Evolutionary conservation across 2,888 invertebrate species (phyloP).

Genomic region (Copidosoma aretas): DNA sequence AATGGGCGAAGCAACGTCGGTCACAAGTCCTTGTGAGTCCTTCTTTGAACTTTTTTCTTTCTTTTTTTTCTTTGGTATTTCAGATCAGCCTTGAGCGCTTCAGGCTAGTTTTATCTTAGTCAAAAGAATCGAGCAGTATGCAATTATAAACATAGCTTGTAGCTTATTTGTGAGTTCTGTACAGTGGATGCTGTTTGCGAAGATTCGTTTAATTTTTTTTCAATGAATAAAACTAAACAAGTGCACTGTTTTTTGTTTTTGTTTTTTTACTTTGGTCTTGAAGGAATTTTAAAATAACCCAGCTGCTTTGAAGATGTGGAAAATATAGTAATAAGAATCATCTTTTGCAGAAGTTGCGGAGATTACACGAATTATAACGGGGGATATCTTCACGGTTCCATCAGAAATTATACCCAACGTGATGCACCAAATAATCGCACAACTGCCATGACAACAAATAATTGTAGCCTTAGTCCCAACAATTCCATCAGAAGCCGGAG

Average conservation of each 20-base stretch:
- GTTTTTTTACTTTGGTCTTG: too few species aligned
- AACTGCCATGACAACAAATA: slow-evolving; percentile 66
- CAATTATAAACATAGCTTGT: too few species aligned
- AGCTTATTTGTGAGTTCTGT: too few species aligned
- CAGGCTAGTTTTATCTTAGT: background rate
- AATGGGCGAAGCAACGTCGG: slow-evolving; percentile 58
- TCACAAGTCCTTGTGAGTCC: slow-evolving; percentile 55
- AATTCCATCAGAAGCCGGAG: slow-evolving; percentile 70
- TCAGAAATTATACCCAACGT: slow-evolving; percentile 80
- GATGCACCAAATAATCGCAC: slow-evolving; percentile 72
- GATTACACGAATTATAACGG: slow-evolving; percentile 70
- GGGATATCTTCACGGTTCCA: slow-evolving; percentile 61
- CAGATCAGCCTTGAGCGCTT: slow-evolving; percentile 5
- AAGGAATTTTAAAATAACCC: background rate
- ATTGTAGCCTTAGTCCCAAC: slow-evolving; percentile 72
- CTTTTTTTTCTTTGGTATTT: slow-evolving; percentile 1
- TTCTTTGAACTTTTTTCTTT: background rate
- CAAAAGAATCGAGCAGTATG: too few species aligned
- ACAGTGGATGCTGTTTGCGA: too few species aligned
- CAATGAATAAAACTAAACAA: too few species aligned
- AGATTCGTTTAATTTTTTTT: too few species aligned
- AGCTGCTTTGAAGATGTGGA: too few species aligned
- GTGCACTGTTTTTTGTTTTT: too few species aligned
- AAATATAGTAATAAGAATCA: too few species aligned
- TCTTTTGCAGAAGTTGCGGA: slow-evolving; percentile 67